Conservation (phyloP, 1,140 invertebrate genomes). For the Pseudomyrmex gracilis region DNA sequence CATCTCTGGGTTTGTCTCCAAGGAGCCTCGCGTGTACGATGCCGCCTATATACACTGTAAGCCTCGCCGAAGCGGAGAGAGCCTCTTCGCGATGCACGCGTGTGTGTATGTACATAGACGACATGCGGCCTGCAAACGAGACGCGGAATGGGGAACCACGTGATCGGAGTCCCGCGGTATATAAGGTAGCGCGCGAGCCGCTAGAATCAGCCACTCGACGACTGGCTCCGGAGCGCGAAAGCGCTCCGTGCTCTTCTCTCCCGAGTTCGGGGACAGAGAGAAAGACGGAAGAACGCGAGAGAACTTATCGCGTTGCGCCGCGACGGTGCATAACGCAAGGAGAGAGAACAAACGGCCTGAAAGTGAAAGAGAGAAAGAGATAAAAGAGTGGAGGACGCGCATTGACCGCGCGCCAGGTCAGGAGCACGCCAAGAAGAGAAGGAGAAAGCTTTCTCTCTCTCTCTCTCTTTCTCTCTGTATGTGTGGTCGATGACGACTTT, state of each 20-base stretch:
- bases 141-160: constrained; percentile 65
- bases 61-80: background rate
- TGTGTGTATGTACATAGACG: constrained; percentile 23
- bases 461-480: background rate
- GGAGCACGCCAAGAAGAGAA: constrained; percentile 3
- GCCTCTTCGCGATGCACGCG: background rate
- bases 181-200: constrained; percentile 71
- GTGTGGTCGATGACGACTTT: constrained; percentile 33
- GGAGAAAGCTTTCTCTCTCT: constrained; percentile 33
- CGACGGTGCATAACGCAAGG: background rate
- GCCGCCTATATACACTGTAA: background rate
- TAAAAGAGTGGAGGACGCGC: constrained; percentile 10
- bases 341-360: constrained; percentile 35
- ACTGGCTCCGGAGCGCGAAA: constrained; percentile 76
- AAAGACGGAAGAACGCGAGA: background rate
- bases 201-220: constrained; percentile 78
- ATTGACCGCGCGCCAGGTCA: constrained; percentile 39
- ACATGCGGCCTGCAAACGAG: background rate
- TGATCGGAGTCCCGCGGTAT: constrained; percentile 75
- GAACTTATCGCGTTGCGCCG: background rate
- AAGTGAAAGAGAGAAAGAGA: constrained; percentile 40
- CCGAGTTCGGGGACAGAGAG: background rate
- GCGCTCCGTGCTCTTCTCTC: constrained; percentile 23
- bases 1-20: constrained; percentile 22
- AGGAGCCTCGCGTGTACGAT: background rate